Base-by-base conservation (phyloP, 2,113 vertebrate species). In the Callopanchax toddi region DNA sequence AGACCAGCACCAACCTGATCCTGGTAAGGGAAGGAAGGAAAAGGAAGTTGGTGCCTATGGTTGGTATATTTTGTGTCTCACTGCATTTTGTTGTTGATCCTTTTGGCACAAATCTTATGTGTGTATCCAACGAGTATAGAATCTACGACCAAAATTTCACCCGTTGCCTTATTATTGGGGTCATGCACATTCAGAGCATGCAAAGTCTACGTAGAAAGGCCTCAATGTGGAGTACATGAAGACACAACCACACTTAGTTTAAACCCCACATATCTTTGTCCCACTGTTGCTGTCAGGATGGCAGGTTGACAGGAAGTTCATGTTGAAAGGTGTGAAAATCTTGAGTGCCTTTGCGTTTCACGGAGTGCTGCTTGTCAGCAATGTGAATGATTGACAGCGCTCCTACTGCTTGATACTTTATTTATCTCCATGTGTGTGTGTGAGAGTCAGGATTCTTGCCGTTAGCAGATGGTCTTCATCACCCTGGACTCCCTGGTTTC, bases 231-330 rank as follows among this genome's bases (percentile, higher is more conserved):
- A 32, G 29, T 32, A 32, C 29, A 32, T 9, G 7, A 4, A n/a
- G n/a, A n/a, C n/a, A n/a, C n/a, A n/a, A n/a, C 4, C 26, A 32
- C 29, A 32, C 29, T 32, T 32, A 32, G 29, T 32, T 9, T 32
- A 32, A 1, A 32, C 29, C 29, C 10, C 72, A 32, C 49, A 20
- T 44, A n/a, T 32, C 17, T 18, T 5, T 21, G 43, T 58, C 55
- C 52, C 55, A 39, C 29, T 16, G 64, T 37, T 44, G 55, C 67
- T 40, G 62, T 66, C 62, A 43, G 45, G 22, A 40, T 54, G 25
- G 40, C 63, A 7, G 45, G 72, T 72, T 54, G 52, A 67, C 23
- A 60, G 63, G 20, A 29, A 76, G 75, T 83, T 88, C 81, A 81
- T 5, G 5, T 50, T 0, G 16, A 11, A 17, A 73, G 76, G 67